These are phyloP conservation scores for Odontocerum albicorne DNA, from an alignment of 2,888 invertebrate species.

Conservation along the genomic window DNA sequence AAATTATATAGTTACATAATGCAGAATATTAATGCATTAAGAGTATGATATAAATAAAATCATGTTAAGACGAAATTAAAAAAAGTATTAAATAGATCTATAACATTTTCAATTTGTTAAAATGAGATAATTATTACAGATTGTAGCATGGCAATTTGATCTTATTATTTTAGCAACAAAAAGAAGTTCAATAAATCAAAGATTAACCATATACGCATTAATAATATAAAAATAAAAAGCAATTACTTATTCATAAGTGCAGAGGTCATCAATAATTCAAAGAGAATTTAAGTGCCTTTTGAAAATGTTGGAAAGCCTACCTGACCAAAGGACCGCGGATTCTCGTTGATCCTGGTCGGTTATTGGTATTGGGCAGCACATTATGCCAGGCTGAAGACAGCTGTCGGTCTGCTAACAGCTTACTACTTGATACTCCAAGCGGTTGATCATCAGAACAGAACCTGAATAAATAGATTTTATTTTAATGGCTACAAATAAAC, in stretches of 20 bases:
- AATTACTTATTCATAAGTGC: not conserved
- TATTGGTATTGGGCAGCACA: slow-evolving; percentile 21
- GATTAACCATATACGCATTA: not conserved
- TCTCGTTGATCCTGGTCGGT: slow-evolving; percentile 18
- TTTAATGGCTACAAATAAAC: not conserved
- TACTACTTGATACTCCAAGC: slow-evolving; percentile 11
- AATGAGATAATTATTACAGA: too few species aligned
- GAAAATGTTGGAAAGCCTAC: slow-evolving; percentile 14
- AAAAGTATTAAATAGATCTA: too few species aligned
- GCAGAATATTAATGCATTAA: too few species aligned
- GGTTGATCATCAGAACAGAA: slow-evolving; percentile 22
- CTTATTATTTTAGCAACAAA: too few species aligned
- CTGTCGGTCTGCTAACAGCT: slow-evolving; percentile 23
- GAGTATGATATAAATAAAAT: too few species aligned
- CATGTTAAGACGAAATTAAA: too few species aligned
- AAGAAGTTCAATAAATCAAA: not conserved
- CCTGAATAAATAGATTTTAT: not conserved
- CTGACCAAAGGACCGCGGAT: slow-evolving; percentile 32
- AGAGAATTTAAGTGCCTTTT: not conserved
- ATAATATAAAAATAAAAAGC: not conserved
- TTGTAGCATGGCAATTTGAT: too few species aligned
- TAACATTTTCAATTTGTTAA: too few species aligned
- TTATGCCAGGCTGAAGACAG: slow-evolving; percentile 30
- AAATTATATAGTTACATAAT: too few species aligned
- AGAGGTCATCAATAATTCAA: not conserved